Percentiles rank a stretch among this genome's conserved stretches.
phyloP scores from a whole-genome alignment of 2,797 vertebrate species.

The Sus cebifrons region DNA sequence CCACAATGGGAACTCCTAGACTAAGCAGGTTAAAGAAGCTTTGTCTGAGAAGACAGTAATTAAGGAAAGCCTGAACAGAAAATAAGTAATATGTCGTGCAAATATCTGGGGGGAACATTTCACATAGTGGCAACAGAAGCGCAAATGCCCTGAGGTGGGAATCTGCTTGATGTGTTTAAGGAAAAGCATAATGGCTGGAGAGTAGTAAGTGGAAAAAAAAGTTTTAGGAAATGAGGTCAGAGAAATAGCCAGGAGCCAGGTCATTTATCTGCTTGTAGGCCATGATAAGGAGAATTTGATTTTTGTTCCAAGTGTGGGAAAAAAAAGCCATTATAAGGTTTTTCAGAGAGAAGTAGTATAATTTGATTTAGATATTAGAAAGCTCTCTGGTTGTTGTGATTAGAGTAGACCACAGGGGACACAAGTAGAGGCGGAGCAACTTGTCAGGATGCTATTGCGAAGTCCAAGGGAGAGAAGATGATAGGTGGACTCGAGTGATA shows the following conservation, averaged over 20 bases:
- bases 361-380: slow-evolving; percentile 46
- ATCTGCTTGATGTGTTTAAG: not conserved
- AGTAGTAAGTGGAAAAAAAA: not conserved
- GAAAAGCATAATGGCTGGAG: not conserved
- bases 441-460: not conserved
- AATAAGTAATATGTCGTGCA: not conserved
- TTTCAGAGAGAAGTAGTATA: slow-evolving; percentile 23
- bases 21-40: not conserved
- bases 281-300: not conserved
- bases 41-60: not conserved
- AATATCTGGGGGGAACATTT: slow-evolving; percentile 14
- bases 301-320: not conserved
- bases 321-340: slow-evolving; percentile 17
- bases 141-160: not conserved
- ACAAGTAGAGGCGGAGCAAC: not conserved
- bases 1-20: too few species aligned
- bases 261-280: not conserved
- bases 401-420: not conserved
- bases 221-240: not conserved
- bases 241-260: not conserved
- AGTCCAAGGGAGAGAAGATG: not conserved
- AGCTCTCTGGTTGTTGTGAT: not conserved
- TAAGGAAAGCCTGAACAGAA: slow-evolving; percentile 44
- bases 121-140: not conserved
- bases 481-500: not conserved